A percentile compares a stretch with the other conserved stretches of the same genome.
phyloP scores from a whole-genome alignment of 1,140 invertebrate genomes.

The Sycophaga agraensis region DNA sequence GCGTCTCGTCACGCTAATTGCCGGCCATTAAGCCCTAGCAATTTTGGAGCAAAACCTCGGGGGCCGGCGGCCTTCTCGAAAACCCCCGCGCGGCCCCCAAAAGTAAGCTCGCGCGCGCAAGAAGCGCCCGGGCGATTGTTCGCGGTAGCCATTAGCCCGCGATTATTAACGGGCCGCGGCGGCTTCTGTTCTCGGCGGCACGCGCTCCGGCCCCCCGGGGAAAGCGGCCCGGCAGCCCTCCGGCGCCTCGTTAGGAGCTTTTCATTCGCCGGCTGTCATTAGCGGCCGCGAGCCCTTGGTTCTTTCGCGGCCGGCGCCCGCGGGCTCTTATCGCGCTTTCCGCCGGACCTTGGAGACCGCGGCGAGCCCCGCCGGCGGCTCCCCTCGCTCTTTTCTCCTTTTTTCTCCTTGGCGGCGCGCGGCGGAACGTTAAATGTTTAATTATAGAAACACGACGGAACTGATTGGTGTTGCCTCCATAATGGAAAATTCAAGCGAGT shows the following conservation, averaged over 20 bases:
- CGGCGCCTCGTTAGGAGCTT: neutral
- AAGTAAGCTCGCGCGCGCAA: neutral
- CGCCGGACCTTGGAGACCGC: too few species aligned
- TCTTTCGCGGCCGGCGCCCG: too few species aligned
- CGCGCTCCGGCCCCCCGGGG: constrained; percentile 1
- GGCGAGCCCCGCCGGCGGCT: too few species aligned
- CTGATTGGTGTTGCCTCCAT: too few species aligned
- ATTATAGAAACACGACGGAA: too few species aligned
- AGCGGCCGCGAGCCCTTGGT: too few species aligned
- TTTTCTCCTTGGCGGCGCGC: too few species aligned
- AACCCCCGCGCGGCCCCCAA: too few species aligned
- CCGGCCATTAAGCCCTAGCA: constrained; percentile 38
- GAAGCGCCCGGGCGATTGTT: neutral
- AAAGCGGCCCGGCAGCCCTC: too few species aligned
- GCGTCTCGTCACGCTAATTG: constrained; percentile 43
- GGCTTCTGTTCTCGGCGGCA: constrained; percentile 6
- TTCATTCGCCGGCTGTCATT: neutral
- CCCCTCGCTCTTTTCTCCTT: neutral
- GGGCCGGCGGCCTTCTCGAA: neutral
- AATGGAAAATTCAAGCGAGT: too few species aligned
- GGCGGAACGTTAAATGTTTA: too few species aligned
- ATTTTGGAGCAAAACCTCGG: constrained; percentile 37
- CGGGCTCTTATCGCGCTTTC: too few species aligned
- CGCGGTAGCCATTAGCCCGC: constrained; percentile 37
- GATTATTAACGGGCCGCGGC: constrained; percentile 36